Evolutionary conservation across 37 sponge, comb jelly and placozoan species (phyloP).

Genomic region (Halisarca cf. caerulea): DNA sequence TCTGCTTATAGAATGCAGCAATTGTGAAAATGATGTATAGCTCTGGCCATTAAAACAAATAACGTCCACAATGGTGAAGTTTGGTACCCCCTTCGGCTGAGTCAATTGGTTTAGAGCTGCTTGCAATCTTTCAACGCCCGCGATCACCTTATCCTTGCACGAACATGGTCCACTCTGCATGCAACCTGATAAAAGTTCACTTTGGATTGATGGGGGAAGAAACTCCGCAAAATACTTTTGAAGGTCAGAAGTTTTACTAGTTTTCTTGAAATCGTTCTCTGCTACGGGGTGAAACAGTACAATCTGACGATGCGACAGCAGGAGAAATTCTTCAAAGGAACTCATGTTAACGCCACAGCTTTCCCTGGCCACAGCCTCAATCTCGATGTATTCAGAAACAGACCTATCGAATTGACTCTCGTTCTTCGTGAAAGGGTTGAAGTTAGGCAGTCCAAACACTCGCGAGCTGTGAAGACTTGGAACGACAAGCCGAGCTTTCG

Average conservation of each 20-base stretch:
- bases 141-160: background rate
- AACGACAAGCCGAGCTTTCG: background rate
- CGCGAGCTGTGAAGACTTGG: background rate
- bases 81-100: background rate
- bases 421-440: background rate
- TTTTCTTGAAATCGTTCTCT: background rate
- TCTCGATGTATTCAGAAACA: background rate
- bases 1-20: background rate
- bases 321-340: slow-evolving; percentile 4
- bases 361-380: background rate
- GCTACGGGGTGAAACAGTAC: background rate
- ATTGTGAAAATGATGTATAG: background rate
- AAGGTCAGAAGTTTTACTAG: background rate
- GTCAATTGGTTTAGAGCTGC: background rate
- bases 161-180: background rate
- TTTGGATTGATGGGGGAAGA: background rate
- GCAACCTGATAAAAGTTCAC: background rate
- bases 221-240: background rate
- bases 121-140: background rate
- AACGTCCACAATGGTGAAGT: background rate
- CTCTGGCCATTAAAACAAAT: slow-evolving; percentile 6
- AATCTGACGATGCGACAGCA: background rate
- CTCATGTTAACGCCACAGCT: background rate
- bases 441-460: slow-evolving; percentile 12
- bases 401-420: background rate